A percentile compares a stretch with the other conserved stretches of the same genome.
phyloP scores from a whole-genome alignment of 2,113 vertebrate species.

The Lynx canadensis region DNA sequence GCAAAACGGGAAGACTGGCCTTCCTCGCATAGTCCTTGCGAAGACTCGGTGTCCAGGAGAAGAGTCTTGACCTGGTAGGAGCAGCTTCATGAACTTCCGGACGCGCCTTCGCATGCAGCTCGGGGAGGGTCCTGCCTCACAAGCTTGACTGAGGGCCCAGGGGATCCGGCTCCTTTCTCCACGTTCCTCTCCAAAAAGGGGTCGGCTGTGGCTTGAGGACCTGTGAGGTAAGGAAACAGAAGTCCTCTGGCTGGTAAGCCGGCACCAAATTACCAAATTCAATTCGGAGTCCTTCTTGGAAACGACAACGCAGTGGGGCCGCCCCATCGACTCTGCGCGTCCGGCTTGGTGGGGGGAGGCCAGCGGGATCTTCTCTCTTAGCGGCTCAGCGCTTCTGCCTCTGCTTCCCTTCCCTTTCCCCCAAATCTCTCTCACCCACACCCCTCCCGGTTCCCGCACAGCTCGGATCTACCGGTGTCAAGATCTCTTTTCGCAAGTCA shows the following conservation, averaged over 20 bases:
- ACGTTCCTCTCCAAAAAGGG: conserved; percentile 77
- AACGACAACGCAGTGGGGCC: conserved; percentile 78
- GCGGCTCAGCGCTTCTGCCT: fast-evolving
- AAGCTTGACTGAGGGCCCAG: conserved; percentile 76
- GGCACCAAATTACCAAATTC: conserved; percentile 83
- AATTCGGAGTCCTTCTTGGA: conserved; percentile 70
- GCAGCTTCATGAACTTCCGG: neutral
- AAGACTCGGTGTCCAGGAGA: neutral
- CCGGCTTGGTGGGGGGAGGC: neutral
- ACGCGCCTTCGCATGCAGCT: no score
- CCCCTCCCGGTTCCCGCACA: fast-evolving
- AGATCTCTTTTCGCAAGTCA: neutral
- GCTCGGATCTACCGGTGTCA: no score
- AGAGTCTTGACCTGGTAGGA: neutral
- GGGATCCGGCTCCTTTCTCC: conserved; percentile 73
- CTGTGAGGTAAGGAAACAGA: conserved; percentile 79
- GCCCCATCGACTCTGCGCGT: conserved; percentile 54
- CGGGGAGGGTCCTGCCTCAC: conserved; percentile 25
- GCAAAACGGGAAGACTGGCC: neutral
- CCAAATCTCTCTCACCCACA: neutral
- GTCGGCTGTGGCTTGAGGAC: conserved; percentile 70
- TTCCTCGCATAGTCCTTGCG: neutral
- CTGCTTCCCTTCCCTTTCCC: neutral
- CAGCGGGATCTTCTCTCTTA: neutral
- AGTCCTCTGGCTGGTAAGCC: conserved; percentile 81